Evolutionary conservation across 2,113 vertebrate species (phyloP), one percentile per base, ranked within the genome.

Genomic region (Corythornis vintsioides): DNA sequence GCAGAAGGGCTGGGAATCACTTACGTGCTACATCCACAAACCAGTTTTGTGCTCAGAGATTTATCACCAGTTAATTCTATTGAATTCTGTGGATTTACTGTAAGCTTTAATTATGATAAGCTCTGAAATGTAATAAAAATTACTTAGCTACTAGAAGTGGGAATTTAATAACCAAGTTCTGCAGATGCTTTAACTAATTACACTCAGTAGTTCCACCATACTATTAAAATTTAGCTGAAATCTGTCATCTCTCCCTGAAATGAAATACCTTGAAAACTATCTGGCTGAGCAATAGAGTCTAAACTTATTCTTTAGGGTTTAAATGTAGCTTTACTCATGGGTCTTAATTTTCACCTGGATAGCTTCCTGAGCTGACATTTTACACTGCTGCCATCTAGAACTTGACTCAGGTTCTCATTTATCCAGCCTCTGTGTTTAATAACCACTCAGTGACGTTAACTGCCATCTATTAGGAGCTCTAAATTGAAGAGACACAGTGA

Each of bases 21-120:
- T 83, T 72, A 15, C 1, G 4, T 38, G 52, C 64, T 80, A n/a
- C 75, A n/a, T 81, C 35, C 10, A 15, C 79, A 83, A 74, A 66
- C 75, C 64, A 56, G 38, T 64, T 92, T 76, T 80, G 66, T 83
- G 72, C 64, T 57, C 59, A 50, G 53, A 80, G 85, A 90, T 91
- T 95, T 92, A 83, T 60, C 57, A 59, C 17, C 79, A 71, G 83
- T 73, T 86, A 74, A 71, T 88, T 92, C 67, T 80, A 80, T 79
- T 94, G 72, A 88, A 86, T 77, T 92, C 33, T 40, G 57, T 92
- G 79, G 72, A 70, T 91, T 92, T 94, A 77, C 88, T 86, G 83
- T 95, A 88, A 91, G 67, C 52, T 83, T 84, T 55, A 73, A 74
- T 55, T 83, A 77, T 52, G 73, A 9, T 63, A 74, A 86, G 19